These are phyloP conservation scores for Heliconius sara DNA, from an alignment of 2,888 invertebrate genomes.

Conservation along the genomic window DNA sequence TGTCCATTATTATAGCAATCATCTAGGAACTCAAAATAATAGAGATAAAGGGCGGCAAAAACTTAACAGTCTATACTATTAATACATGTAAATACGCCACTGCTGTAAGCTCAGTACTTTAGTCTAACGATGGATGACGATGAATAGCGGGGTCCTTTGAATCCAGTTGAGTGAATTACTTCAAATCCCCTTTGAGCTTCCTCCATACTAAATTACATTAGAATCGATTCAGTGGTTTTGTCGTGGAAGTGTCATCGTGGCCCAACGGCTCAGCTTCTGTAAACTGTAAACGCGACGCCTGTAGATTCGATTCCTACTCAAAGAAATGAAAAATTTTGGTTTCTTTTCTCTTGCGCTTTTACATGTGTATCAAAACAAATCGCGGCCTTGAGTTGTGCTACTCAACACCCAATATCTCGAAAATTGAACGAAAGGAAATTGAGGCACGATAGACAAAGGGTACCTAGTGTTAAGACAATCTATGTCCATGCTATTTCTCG, in stretches of 20 bases:
- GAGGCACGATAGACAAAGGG: too few relatives aligned
- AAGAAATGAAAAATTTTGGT: too few relatives aligned
- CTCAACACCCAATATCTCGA: too few relatives aligned
- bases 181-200: conserved; percentile 11
- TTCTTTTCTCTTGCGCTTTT: too few relatives aligned
- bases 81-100: not conserved
- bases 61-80: not conserved
- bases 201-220: conserved; percentile 13
- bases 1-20: not conserved
- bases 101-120: not conserved
- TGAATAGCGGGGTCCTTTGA: not conserved
- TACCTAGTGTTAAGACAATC: too few relatives aligned
- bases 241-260: not conserved
- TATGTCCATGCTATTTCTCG: too few relatives aligned
- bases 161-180: conserved; percentile 18
- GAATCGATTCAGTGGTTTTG: not conserved
- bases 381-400: too few relatives aligned
- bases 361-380: too few relatives aligned
- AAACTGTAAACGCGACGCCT: too few relatives aligned
- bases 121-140: conserved; percentile 14
- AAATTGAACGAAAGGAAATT: not conserved
- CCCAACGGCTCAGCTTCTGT: not conserved
- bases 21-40: not conserved
- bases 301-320: not conserved
- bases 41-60: not conserved